phyloP scores from a whole-genome alignment of 2,888 invertebrate genomes.

The Leucophenga montana region DNA sequence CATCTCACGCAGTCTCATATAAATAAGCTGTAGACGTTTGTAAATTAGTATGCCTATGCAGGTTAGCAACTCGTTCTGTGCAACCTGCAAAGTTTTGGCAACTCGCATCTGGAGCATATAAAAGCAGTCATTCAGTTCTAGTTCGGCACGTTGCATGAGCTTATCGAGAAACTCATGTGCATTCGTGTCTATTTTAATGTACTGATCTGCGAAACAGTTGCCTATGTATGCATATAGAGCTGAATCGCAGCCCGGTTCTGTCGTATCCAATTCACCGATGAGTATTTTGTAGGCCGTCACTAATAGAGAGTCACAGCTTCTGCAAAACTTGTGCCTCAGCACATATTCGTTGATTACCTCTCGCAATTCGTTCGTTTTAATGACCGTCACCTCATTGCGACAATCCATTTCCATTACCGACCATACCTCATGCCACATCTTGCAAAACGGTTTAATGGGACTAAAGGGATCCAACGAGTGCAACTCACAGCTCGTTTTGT shows the following conservation, averaged over 20 bases:
- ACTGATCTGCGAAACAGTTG: slow-evolving; percentile 88
- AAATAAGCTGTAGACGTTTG: slow-evolving; percentile 89
- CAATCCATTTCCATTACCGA: slow-evolving; percentile 87
- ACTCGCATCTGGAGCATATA: slow-evolving; percentile 89
- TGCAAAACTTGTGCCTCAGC: slow-evolving; percentile 94
- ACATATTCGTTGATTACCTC: slow-evolving; percentile 93
- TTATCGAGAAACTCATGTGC: slow-evolving; percentile 92
- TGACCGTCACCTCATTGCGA: slow-evolving; percentile 88
- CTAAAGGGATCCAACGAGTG: slow-evolving; percentile 93
- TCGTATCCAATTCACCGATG: slow-evolving; percentile 87
- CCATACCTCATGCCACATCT: slow-evolving; percentile 89
- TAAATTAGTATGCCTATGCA: slow-evolving; percentile 95
- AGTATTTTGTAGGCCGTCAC: slow-evolving; percentile 88
- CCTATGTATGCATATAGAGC: slow-evolving; percentile 90
- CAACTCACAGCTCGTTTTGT: slow-evolving; percentile 89
- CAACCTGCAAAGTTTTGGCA: slow-evolving; percentile 96
- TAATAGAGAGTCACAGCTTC: slow-evolving; percentile 85
- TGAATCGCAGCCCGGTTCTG: slow-evolving; percentile 92
- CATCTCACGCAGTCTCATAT: slow-evolving; percentile 89
- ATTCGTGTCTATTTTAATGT: slow-evolving; percentile 86
- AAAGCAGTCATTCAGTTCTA: slow-evolving; percentile 83
- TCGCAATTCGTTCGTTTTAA: slow-evolving; percentile 88
- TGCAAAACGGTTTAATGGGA: slow-evolving; percentile 80
- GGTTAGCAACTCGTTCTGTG: slow-evolving; percentile 95
- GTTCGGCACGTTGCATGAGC: slow-evolving; percentile 91